phyloP scores from a whole-genome alignment of 2,797 vertebrate species.

The Karalla daura region DNA sequence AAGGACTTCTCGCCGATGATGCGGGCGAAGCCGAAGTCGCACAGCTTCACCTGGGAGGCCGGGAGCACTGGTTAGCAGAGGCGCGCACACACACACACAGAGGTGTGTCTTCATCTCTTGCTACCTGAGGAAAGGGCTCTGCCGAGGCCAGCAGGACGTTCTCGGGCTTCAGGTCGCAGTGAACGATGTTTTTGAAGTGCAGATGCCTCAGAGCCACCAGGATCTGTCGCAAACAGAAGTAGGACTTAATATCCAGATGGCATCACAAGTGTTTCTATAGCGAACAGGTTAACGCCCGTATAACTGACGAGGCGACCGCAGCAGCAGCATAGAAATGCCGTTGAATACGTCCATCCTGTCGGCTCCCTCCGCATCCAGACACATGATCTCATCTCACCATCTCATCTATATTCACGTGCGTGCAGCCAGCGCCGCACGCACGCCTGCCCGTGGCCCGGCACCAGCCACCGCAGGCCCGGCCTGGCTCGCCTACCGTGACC shows the following conservation, averaged over 20 bases:
- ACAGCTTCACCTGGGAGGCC: conserved; percentile 91
- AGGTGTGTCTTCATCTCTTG: neutral
- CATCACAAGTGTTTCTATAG: no score
- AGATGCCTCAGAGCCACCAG: conserved; percentile 97
- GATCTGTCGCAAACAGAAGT: conserved; percentile 83
- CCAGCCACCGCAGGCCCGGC: conserved; percentile 71
- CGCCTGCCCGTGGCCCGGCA: conserved; percentile 61
- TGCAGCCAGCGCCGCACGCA: conserved; percentile 44
- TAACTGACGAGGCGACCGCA: conserved; percentile 55
- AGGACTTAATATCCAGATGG: conserved; percentile 20
- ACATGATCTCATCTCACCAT: conserved; percentile 65
- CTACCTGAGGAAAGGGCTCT: conserved; percentile 96
- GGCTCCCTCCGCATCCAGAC: conserved; percentile 51
- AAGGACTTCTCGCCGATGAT: conserved; percentile 99
- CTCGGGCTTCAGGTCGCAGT: conserved; percentile 99
- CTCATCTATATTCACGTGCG: conserved; percentile 67
- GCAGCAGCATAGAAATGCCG: conserved; percentile 48
- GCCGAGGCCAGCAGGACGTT: conserved; percentile 96
- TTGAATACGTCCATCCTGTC: conserved; percentile 67
- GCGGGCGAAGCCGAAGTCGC: conserved; percentile 97
- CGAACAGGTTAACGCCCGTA: no score
- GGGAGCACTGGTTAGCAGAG: neutral
- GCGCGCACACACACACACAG: neutral
- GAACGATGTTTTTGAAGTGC: conserved; percentile 99
- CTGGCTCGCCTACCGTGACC: conserved; percentile 63